Evolutionary conservation across 2,113 vertebrate genomes (phyloP), one percentile per base, ranked within the genome.

Genomic region (Puffinus mauretanicus): DNA sequence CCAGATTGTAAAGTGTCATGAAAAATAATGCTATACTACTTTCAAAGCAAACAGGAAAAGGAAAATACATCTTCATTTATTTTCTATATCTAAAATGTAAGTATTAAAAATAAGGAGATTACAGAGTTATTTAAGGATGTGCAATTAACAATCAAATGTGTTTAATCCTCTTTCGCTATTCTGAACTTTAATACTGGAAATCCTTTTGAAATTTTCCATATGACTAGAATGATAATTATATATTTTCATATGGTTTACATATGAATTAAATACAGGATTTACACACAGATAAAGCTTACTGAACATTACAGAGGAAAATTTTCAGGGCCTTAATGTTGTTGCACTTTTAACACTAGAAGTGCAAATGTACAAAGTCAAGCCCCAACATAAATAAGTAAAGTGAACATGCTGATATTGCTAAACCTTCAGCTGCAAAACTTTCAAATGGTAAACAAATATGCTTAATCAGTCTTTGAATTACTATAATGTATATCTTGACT

Each of bases 51-150:
- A 72, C 9, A 77, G 46, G 25, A 62, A 64, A 51, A 69, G 42
- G 10, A 73, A 83, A 97, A 79, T 32, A 34, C 16, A 67, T 91
- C 44, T 71, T 76, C 7, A 62, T 64, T 87, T 75, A 71, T 81
- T 96, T 95, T 62, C 38, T 77, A 0, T 38, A 73, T 66, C 73
- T 72, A 75, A 95, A 93, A 82, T 60, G 3, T 75, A 79, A 71
- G 11, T 46, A 83, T 49, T 85, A 75, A 65, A 93, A 95, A 85
- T 80, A 93, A 89, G 57, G 44, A 92, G 91, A 96, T 93, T 95
- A 77, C 6, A 73, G 62, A 82, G 61, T 72, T 96, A 85, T 66
- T 93, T 92, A 80, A 85, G 42, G 62, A 87, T 76, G 16, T 66
- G 13, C n/a, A 94, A 61, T 93, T 91, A 90, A 90, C 47, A 86